Evolutionary conservation across 1,140 invertebrate species (phyloP), one percentile per base, ranked within the genome.

Genomic region (Musca vetustissima): DNA sequence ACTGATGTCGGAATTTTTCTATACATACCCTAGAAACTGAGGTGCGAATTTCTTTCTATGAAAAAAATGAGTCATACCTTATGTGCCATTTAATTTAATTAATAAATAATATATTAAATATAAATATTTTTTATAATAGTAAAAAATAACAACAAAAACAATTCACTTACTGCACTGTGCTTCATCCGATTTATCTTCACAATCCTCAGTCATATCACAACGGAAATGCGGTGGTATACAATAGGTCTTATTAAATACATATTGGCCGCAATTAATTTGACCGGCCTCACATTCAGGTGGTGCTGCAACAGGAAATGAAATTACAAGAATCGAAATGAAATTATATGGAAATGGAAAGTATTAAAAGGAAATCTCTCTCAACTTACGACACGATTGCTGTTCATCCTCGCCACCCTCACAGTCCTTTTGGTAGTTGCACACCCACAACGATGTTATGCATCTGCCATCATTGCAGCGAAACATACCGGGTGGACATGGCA

Each of bases 201-300:
- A 98, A 85, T 98, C 96, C 0, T 94, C 90, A 50, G 90, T 90
- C 87, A 93, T 94, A 85, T 98, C 96, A 84, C 96, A 98, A 76
- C 91, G 87, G 83, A 94, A 89, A 84, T 97, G 91, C 64, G 90
- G 89, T 49, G 94, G 93, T 76, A 96, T 91, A 83, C 95, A 97
- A 83, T 95, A 97, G 13, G 94, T 95, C 83, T 93, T 93, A 85
- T 97, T 97, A 86, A 92, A 97, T 73, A 93, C 89, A 85, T 97
- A 96, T 84, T 96, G 92, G 17, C 90, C 88, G 84, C 95, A 96
- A 9, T 93, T 90, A 72, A 95, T 86, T 84, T 96, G 92, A 1
- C 92, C 91, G 9, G 88, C 84, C 69, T 94, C 93, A 78, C 94
- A 97, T 72, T 95, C 93, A 21, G 95, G 95, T 21, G 94, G 93